Percentiles rank a stretch among this genome's conserved stretches.
These are phyloP conservation scores for Bombus vancouverensis DNA, from an alignment of 1,140 invertebrate species.

Conservation along the genomic window DNA sequence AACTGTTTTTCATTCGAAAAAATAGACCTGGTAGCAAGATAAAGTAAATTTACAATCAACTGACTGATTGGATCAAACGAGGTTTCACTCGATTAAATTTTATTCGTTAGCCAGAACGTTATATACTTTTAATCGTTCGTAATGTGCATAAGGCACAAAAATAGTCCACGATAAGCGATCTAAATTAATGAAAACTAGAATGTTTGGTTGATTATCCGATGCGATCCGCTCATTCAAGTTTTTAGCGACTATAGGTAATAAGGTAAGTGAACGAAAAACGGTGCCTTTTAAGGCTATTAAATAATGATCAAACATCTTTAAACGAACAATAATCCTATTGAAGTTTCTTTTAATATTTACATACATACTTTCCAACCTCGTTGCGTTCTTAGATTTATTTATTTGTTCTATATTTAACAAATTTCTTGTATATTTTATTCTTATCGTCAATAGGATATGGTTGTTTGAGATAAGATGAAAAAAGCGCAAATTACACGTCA, in stretches of 20 bases:
- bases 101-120: not conserved
- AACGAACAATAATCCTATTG: too few relatives aligned
- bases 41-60: too few relatives aligned
- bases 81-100: not conserved
- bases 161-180: not conserved
- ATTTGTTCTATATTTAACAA: not conserved
- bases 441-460: too few relatives aligned
- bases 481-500: too few relatives aligned
- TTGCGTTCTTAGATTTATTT: not conserved
- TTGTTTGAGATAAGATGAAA: too few relatives aligned
- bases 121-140: not conserved
- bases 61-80: not conserved
- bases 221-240: not conserved
- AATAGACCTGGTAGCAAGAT: not conserved
- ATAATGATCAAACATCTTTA: not conserved
- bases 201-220: not conserved
- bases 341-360: not conserved
- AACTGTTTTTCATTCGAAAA: not conserved
- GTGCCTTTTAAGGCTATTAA: not conserved
- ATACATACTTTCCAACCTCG: too few relatives aligned
- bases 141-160: not conserved
- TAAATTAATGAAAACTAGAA: not conserved
- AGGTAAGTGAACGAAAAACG: not conserved
- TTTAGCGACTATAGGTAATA: not conserved
- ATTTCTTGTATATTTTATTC: too few relatives aligned